Evolutionary conservation across 2,888 invertebrate genomes (phyloP).

Genomic region (Phengaris alcon): DNA sequence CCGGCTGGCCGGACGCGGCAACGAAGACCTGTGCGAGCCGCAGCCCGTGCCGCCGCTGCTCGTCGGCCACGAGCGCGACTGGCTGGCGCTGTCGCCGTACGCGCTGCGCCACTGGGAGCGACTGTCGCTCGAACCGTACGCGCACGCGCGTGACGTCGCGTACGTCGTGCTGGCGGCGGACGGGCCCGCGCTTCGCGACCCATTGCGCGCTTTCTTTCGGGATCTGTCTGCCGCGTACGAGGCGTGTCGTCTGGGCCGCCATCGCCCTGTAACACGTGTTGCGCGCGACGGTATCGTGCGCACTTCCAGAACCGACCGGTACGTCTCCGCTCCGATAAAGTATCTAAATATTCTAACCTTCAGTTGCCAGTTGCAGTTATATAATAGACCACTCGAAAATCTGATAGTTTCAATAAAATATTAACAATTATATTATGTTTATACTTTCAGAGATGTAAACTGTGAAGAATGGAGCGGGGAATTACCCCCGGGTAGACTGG

Average conservation of each 20-base stretch:
- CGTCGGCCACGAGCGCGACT: conserved; percentile 96
- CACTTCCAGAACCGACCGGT: conserved; percentile 66
- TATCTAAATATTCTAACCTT: background rate
- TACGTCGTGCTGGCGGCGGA: conserved; percentile 97
- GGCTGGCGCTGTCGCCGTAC: conserved; percentile 96
- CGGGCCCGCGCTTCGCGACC: conserved; percentile 88
- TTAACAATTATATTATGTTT: background rate
- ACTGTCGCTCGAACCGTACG: conserved; percentile 96
- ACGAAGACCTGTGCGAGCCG: conserved; percentile 97
- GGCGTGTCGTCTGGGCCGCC: conserved; percentile 94
- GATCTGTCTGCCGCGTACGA: conserved; percentile 97
- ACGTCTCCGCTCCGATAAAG: conserved; percentile 32
- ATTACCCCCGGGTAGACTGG: conserved; percentile 88
- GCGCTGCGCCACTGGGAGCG: conserved; percentile 98
- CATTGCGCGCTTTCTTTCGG: conserved; percentile 92
- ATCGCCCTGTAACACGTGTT: conserved; percentile 91
- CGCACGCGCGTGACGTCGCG: conserved; percentile 95
- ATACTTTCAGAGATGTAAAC: conserved; percentile 63
- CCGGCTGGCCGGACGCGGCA: conserved; percentile 94
- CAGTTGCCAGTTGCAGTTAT: background rate
- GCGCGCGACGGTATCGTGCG: conserved; percentile 93
- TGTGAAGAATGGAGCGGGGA: conserved; percentile 94
- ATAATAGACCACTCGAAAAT: too few species aligned
- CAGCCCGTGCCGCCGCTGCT: conserved; percentile 97
- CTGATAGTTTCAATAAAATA: background rate